A percentile compares a stretch with the other conserved stretches of the same genome.
phyloP scores from a whole-genome alignment of 92 coral and sea anemone species.

The Zoanthus gigantus region DNA sequence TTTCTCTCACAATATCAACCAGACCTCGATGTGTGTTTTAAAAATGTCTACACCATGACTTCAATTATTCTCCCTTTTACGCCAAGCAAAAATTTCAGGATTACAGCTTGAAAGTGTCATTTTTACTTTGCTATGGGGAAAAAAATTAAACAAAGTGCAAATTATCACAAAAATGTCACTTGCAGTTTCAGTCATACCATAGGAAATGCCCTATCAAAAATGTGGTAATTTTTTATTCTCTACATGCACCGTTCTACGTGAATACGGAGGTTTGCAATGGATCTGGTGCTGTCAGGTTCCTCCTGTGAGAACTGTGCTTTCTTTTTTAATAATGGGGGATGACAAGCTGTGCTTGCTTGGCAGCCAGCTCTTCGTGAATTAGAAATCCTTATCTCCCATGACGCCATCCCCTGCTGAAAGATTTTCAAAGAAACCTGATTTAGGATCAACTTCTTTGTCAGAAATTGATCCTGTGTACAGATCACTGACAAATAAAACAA shows the following conservation, averaged over 20 bases:
- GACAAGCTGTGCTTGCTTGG: too few relatives aligned
- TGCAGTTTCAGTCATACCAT: conserved; percentile 29
- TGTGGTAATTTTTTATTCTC: conserved; percentile 45
- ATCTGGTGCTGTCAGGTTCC: conserved; percentile 50
- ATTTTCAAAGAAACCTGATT: too few relatives aligned
- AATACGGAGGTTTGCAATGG: conserved; percentile 56
- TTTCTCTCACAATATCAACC: too few relatives aligned
- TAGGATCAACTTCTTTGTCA: too few relatives aligned
- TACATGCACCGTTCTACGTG: conserved; percentile 1
- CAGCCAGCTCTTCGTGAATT: too few relatives aligned
- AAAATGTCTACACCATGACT: too few relatives aligned
- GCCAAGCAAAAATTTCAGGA: neutral
- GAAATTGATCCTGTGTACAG: too few relatives aligned
- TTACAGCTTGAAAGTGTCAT: conserved; percentile 38
- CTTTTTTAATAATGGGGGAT: conserved; percentile 61
- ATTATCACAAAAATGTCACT: conserved; percentile 6
- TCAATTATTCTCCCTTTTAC: too few relatives aligned
- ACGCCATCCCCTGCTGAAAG: too few relatives aligned
- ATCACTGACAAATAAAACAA: too few relatives aligned
- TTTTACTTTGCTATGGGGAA: conserved; percentile 37
- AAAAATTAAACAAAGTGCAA: neutral
- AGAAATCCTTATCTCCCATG: too few relatives aligned
- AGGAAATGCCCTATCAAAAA: conserved; percentile 60
- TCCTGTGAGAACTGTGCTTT: conserved; percentile 64
- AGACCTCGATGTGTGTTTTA: too few relatives aligned